phyloP scores from a whole-genome alignment of 1,140 invertebrate genomes.

The Elysia chlorotica region DNA sequence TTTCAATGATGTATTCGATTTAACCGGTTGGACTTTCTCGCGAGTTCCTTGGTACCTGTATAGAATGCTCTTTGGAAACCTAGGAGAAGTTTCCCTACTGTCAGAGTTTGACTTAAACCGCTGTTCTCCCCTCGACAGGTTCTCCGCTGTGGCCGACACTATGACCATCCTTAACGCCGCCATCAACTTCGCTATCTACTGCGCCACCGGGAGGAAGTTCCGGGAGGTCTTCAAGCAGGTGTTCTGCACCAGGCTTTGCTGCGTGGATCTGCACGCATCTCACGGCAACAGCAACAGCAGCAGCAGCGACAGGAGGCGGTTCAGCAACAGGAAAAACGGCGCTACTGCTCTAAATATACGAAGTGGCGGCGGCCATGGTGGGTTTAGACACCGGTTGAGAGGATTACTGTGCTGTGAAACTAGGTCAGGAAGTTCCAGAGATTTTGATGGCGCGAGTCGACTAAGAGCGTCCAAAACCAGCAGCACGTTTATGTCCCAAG shows the following conservation, averaged over 20 bases:
- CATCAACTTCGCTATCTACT: constrained; percentile 21
- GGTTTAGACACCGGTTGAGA: neutral
- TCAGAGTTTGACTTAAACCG: too few species aligned
- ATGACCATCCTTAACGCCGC: constrained; percentile 5
- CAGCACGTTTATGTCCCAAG: too few species aligned
- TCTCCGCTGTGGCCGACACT: neutral
- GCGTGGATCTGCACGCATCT: too few species aligned
- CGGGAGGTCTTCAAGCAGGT: neutral
- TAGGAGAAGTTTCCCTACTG: too few species aligned
- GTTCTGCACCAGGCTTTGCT: neutral
- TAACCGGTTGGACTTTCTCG: too few species aligned
- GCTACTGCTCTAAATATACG: neutral
- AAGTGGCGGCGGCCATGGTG: neutral
- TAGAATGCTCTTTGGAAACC: too few species aligned
- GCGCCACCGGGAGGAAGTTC: constrained; percentile 17
- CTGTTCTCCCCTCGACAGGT: constrained; percentile 2
- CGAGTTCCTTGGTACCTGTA: too few species aligned
- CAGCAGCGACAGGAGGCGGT: neutral
- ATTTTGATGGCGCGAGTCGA: too few species aligned
- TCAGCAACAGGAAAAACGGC: neutral
- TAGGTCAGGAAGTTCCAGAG: too few species aligned
- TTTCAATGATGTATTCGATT: too few species aligned
- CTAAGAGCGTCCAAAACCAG: too few species aligned
- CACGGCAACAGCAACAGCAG: neutral
- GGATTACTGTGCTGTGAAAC: neutral